Conservation (phyloP, 2,888 invertebrate species). For the Aporophyla nigra region DNA sequence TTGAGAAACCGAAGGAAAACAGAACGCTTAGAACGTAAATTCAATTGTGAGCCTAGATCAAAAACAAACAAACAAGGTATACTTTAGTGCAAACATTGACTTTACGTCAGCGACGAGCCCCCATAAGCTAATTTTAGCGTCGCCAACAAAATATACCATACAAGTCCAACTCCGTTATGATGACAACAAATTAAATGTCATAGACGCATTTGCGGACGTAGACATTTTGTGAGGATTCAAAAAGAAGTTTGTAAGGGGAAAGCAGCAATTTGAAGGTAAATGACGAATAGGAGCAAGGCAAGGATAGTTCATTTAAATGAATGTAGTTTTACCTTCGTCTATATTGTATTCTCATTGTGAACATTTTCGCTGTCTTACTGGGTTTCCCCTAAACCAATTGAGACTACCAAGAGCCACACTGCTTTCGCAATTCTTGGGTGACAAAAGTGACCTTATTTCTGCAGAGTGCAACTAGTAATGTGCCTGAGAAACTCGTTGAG, state of each 20-base stretch:
- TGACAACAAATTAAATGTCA: slow-evolving; percentile 24
- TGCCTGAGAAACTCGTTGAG: slow-evolving; percentile 20
- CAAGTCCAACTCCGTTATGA: slow-evolving; percentile 22
- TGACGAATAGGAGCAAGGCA: slow-evolving; percentile 6
- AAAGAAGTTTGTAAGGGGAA: neutral
- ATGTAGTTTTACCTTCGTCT: slow-evolving; percentile 31
- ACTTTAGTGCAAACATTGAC: slow-evolving; percentile 36
- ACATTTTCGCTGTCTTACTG: slow-evolving; percentile 7
- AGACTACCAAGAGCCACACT: neutral
- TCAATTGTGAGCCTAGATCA: slow-evolving; percentile 47
- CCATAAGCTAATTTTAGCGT: slow-evolving; percentile 71
- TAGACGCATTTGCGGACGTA: slow-evolving; percentile 10
- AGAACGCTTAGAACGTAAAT: slow-evolving; percentile 27
- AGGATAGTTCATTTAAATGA: neutral
- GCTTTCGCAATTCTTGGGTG: slow-evolving; percentile 1
- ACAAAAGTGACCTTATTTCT: slow-evolving; percentile 4
- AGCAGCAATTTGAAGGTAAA: neutral
- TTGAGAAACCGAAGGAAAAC: slow-evolving; percentile 28
- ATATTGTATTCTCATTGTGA: slow-evolving; percentile 24
- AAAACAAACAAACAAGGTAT: slow-evolving; percentile 40
- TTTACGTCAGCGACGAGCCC: slow-evolving; percentile 70
- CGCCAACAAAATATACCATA: slow-evolving; percentile 53
- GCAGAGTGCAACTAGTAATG: slow-evolving; percentile 21
- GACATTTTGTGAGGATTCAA: neutral
- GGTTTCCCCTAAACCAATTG: neutral